Base-by-base conservation (phyloP, 1,140 invertebrate species). In the Maniola jurtina region DNA sequence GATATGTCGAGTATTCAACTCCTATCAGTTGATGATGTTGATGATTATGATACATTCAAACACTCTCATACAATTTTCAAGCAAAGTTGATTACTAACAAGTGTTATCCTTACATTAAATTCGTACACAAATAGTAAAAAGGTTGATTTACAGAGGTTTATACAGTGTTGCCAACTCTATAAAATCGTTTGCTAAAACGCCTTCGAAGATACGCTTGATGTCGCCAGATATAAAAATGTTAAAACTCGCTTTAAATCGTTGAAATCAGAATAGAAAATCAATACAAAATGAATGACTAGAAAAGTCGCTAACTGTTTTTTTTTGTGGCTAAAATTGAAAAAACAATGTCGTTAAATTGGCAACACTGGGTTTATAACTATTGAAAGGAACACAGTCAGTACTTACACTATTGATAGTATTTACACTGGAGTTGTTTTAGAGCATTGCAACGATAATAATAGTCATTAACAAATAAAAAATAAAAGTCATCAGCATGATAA, bases 381-480 rank as follows among this genome's bases (percentile, higher is more conserved):
- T 55, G 25, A 81, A 86, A 86, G 84, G 84, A 86, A 77, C 77
- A 79, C 77, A 79, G 72, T 77, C 71, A 73, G 68, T 71, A 76
- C 65, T 68, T 68, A 63, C 58, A 34, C 48, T 45, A 63, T 58
- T 25, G 38, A 59, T 55, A 58, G 34, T 81, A 79, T 80, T 68
- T 82, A 86, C 78, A 81, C 66, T 68, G 75, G 77, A 80, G 73
- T 75, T n/a, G 72, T 60, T 62, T 64, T 56, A 62, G 60, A 66
- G 66, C 64, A 65, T 71, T 68, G 64, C 61, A 65, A 61, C 52
- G 33, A 34, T 34, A 11, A 7, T 6, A 34, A 2, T 16, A 15
- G 8, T 40, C 7, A 11, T 40, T 45, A 45, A 45, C 0, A 45
- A n/a, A 6, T 45, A 45, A 45, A 45, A 38, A 9, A 38, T 1